Evolutionary conservation across 2,888 invertebrate genomes (phyloP), one percentile per base, ranked within the genome.

Genomic region (Drosophila multiciliata): DNA sequence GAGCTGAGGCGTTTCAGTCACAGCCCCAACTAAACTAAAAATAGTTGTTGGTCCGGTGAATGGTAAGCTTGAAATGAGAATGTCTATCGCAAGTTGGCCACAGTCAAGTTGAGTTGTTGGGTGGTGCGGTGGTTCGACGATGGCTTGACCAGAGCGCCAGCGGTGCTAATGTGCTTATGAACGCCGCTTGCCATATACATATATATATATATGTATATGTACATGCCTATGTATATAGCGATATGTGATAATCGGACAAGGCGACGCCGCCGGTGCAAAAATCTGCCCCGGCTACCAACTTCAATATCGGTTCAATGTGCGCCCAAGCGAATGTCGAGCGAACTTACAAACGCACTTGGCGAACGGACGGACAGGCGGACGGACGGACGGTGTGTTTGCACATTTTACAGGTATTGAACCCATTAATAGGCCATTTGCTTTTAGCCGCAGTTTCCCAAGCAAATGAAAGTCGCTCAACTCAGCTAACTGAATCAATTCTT

Each of bases 81-180:
- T 78, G 85, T 87, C 73, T 76, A 83, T 87, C 78, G 76, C 71
- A 69, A 66, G 62, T 65, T 70, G 69, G 65, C 74, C 80, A 66
- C 6, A 38, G 62, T 23, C 17, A 57, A 29, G 38, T 29, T 23
- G 40, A 57, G 57, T 32, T 57, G 65, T 42, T 50, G 49, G 78
- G 20, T 54, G 57, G 42, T 33, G 38, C 53, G 72, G 69, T 71
- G 66, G 71, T 54, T 55, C 55, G 69, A 58, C 66, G 80, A 68
- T 66, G 66, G 66, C 54, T 15, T 26, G 55, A 49, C 45, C 45
- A 23, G 15, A 87, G 88, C 89, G 86, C 86, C 86, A 77, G 89
- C 86, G 74, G 75, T 87, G 90, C 90, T 87, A 87, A 87, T 87
- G 89, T 89, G 82, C 74, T 86, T 88, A 89, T 83, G 80, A 83